phyloP scores from a whole-genome alignment of 1,140 invertebrate genomes.

The Trypoxylus dichotomus region DNA sequence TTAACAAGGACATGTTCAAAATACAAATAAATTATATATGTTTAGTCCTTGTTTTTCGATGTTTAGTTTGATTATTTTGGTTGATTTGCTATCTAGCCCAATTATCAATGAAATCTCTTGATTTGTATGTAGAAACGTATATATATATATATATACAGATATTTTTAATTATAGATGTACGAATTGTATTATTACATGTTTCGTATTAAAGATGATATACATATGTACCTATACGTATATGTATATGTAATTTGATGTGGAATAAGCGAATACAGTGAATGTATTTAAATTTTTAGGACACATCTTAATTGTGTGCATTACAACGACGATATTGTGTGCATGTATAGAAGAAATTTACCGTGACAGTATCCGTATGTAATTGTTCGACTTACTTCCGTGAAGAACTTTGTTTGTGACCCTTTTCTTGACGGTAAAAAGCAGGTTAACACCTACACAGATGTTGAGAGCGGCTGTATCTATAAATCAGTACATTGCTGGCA shows the following conservation, averaged over 20 bases:
- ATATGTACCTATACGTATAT: background rate
- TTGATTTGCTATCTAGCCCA: too few species aligned
- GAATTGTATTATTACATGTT: background rate
- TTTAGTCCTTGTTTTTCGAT: background rate
- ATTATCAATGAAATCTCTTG: too few species aligned
- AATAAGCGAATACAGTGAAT: background rate
- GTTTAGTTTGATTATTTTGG: background rate
- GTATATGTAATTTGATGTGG: too few species aligned
- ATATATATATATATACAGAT: too few species aligned
- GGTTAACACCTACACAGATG: slow-evolving; percentile 23
- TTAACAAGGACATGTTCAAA: background rate
- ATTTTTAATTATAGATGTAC: too few species aligned
- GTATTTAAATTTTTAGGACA: background rate
- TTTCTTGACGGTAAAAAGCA: slow-evolving; percentile 12
- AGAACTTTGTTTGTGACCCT: slow-evolving; percentile 17
- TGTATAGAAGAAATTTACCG: slow-evolving; percentile 8
- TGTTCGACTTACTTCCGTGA: slow-evolving; percentile 23
- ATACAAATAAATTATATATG: background rate
- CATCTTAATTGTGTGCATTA: background rate
- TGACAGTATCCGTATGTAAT: slow-evolving; percentile 22
- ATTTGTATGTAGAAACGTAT: too few species aligned
- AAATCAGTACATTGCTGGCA: background rate
- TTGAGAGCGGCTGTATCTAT: slow-evolving; percentile 9
- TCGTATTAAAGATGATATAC: background rate
- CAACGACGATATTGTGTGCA: background rate